A percentile compares a stretch with the other conserved stretches of the same genome.
Conservation (phyloP, 2,888 invertebrate species). For the Parochlus steinenii region DNA sequence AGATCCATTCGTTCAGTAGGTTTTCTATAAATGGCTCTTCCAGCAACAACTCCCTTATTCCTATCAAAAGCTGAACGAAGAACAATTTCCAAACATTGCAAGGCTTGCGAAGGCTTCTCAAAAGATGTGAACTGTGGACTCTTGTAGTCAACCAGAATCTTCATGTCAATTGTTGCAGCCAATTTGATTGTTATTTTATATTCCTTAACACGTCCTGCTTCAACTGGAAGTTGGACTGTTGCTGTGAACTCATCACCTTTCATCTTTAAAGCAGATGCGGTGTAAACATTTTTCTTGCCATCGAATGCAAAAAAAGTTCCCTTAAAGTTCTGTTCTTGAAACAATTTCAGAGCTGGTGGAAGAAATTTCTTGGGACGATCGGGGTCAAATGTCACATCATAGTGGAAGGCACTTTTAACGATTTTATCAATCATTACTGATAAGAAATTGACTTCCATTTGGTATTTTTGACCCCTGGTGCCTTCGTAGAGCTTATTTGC, state of each 20-base stretch:
- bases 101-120: conserved; percentile 27
- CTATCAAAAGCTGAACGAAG: conserved; percentile 34
- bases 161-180: conserved; percentile 38
- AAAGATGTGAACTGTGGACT: neutral
- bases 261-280: conserved; percentile 25
- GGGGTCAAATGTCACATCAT: conserved; percentile 60
- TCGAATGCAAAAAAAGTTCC: conserved; percentile 48
- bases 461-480: neutral
- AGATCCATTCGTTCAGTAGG: conserved; percentile 31
- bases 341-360: conserved; percentile 31
- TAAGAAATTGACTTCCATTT: conserved; percentile 4
- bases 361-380: conserved; percentile 50
- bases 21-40: conserved; percentile 33
- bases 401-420: conserved; percentile 44
- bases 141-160: neutral
- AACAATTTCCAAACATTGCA: conserved; percentile 49
- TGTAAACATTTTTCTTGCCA: conserved; percentile 50
- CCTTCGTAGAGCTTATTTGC: conserved; percentile 11
- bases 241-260: conserved; percentile 16
- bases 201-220: conserved; percentile 14
- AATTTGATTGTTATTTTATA: conserved; percentile 37
- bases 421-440: conserved; percentile 21
- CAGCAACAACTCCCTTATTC: conserved; percentile 8
- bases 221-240: neutral
- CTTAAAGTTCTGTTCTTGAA: conserved; percentile 27